Conservation (phyloP, 2,797 vertebrate species). For the Salmo trutta region DNA sequence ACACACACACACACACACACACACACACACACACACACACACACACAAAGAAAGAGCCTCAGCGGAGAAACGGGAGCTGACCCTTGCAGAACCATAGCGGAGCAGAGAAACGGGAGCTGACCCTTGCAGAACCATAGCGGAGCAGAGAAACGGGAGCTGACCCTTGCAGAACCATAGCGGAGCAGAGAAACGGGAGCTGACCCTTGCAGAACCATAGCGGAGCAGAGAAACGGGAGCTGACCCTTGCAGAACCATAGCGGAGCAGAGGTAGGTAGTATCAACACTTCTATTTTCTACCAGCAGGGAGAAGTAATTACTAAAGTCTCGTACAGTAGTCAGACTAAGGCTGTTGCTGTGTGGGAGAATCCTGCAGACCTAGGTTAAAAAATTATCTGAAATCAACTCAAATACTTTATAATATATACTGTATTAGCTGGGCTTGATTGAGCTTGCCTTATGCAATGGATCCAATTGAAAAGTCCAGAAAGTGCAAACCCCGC, state of each 20-base stretch:
- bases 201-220: slow-evolving; percentile 25
- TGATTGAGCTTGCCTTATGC: neutral
- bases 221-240: too few relatives aligned
- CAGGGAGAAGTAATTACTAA: slow-evolving; percentile 46
- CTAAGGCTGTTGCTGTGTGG: neutral
- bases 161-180: slow-evolving; percentile 27
- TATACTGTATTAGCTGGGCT: neutral
- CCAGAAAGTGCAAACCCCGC: neutral
- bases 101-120: too few relatives aligned
- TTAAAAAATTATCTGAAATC: neutral
- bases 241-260: too few relatives aligned
- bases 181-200: too few relatives aligned
- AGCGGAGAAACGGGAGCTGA: slow-evolving; percentile 40
- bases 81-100: slow-evolving; percentile 47
- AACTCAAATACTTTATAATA: neutral
- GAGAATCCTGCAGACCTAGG: neutral
- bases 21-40: neutral
- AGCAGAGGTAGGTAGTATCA: slow-evolving; percentile 44
- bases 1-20: neutral
- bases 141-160: too few relatives aligned
- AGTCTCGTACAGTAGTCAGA: slow-evolving; percentile 45
- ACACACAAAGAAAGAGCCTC: slow-evolving; percentile 25
- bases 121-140: slow-evolving; percentile 27
- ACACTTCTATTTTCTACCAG: slow-evolving; percentile 45
- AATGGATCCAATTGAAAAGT: neutral